phyloP scores from a whole-genome alignment of 2,113 vertebrate genomes.

The Trogon surrucura region DNA sequence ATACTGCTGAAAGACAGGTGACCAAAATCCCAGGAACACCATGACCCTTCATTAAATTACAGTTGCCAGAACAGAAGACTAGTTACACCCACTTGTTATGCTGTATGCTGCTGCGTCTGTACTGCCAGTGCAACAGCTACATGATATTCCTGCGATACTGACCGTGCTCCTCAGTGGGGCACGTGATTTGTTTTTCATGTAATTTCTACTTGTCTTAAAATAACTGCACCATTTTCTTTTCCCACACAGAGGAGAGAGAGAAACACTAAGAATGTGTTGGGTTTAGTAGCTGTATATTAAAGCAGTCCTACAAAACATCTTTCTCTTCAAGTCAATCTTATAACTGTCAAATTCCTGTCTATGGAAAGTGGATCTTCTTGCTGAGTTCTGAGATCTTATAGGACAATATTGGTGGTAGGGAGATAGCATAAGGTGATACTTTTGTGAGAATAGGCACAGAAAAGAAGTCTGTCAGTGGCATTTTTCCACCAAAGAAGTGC shows the following conservation, averaged over 20 bases:
- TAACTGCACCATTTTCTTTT: not conserved
- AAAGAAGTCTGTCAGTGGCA: not conserved
- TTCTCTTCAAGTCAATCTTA: not conserved
- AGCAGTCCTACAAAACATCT: not conserved
- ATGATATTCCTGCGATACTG: not conserved
- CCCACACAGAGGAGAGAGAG: not conserved
- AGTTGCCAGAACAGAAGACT: not conserved
- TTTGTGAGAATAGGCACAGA: not conserved
- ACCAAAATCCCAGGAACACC: not conserved
- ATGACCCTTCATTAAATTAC: not conserved
- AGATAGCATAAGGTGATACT: not conserved
- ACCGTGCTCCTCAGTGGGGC: rapidly evolving
- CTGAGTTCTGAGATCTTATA: not conserved
- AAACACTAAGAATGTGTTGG: not conserved
- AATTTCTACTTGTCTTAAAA: not conserved
- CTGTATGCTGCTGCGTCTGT: not conserved
- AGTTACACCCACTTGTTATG: not conserved
- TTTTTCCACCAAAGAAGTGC: not conserved
- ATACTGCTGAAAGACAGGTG: not conserved
- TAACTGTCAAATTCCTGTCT: not conserved
- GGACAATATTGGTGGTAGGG: not conserved
- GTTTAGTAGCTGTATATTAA: not conserved
- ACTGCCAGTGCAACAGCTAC: not conserved
- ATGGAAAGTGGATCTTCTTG: not conserved
- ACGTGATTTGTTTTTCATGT: not conserved